phyloP scores from a whole-genome alignment of 2,888 invertebrate genomes.

The Phrixothrix hirtus region DNA sequence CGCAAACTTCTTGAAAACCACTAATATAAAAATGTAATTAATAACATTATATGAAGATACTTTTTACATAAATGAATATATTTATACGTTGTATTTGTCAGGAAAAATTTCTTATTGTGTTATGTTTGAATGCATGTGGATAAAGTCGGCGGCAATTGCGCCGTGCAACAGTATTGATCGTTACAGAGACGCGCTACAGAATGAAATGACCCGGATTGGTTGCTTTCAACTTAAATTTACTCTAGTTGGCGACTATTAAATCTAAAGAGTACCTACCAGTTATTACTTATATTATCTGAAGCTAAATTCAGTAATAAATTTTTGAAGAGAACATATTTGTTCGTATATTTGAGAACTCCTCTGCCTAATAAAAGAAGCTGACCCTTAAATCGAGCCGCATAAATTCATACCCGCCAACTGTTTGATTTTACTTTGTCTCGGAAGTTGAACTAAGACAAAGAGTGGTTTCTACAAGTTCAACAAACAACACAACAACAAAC shows the following conservation, averaged over 20 bases:
- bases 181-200: conserved; percentile 38
- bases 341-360: no score
- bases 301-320: no score
- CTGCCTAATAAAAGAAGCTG: no score
- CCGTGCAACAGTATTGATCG: conserved; percentile 39
- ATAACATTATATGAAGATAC: no score
- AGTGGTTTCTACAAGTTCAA: conserved; percentile 40
- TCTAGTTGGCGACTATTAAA: conserved; percentile 50
- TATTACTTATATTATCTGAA: conserved; percentile 49
- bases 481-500: conserved; percentile 50
- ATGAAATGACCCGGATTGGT: conserved; percentile 51
- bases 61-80: no score
- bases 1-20: neutral
- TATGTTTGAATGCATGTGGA: conserved; percentile 30
- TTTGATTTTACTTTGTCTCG: conserved; percentile 28
- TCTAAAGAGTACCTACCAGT: no score
- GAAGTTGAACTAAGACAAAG: conserved; percentile 35
- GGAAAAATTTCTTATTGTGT: conserved; percentile 28
- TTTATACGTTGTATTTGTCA: no score
- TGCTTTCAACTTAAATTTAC: conserved; percentile 50
- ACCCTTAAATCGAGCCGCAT: conserved; percentile 7
- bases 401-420: conserved; percentile 16
- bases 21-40: no score
- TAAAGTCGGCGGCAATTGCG: conserved; percentile 30
- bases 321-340: no score